Conservation (phyloP, 2,113 vertebrate species). For the Hiodon alosoides region DNA sequence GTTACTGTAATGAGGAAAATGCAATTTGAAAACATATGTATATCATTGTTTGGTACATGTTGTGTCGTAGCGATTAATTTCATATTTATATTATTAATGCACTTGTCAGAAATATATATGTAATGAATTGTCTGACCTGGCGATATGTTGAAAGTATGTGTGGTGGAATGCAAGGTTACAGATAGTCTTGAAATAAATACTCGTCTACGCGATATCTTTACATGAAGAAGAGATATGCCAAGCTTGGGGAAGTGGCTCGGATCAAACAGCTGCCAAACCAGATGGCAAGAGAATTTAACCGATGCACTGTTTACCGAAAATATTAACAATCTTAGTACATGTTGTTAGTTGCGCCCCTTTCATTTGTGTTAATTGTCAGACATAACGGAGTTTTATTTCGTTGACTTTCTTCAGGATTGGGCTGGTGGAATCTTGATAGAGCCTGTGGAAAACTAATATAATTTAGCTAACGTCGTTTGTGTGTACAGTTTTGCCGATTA, state of each 20-base stretch:
- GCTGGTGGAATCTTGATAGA: neutral
- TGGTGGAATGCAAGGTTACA: neutral
- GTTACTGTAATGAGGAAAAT: too few species aligned
- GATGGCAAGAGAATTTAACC: constrained; percentile 30
- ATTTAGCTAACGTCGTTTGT: neutral
- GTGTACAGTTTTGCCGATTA: neutral
- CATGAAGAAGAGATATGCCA: neutral
- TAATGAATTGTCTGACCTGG: neutral
- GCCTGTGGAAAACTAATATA: neutral
- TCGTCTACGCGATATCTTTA: neutral
- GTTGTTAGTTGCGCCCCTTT: neutral
- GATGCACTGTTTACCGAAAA: constrained; percentile 9
- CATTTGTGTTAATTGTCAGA: constrained; percentile 1
- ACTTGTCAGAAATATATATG: neutral
- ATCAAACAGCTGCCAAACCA: constrained; percentile 39
- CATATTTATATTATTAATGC: neutral
- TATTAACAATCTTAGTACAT: neutral
- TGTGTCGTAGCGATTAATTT: too few species aligned
- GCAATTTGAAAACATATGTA: too few species aligned
- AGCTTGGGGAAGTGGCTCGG: constrained; percentile 7
- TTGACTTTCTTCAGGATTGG: neutral
- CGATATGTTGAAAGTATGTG: constrained; percentile 4
- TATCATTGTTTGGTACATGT: too few species aligned
- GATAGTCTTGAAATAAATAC: neutral
- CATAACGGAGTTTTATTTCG: constrained; percentile 15